Evolutionary conservation across 2,113 vertebrate genomes (phyloP).

Genomic region (Mystacornis crossleyi): DNA sequence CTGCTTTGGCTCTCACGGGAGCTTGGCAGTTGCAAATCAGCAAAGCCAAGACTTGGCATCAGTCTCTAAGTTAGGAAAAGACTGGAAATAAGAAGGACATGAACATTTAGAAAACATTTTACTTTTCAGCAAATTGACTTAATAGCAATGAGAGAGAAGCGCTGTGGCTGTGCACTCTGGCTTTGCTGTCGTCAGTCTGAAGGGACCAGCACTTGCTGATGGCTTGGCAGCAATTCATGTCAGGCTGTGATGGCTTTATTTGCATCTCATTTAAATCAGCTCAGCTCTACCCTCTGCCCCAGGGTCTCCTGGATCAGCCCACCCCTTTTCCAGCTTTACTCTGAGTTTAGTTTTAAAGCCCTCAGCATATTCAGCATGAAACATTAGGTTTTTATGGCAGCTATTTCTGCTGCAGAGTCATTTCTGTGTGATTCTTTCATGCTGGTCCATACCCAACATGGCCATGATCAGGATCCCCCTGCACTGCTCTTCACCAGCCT

Average conservation of each 20-base stretch:
- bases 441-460: not conserved
- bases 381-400: rapidly evolving
- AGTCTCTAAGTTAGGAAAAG: not conserved
- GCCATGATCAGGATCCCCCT: not conserved
- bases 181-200: not conserved
- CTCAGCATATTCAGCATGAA: not conserved
- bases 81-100: not conserved
- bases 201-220: not conserved
- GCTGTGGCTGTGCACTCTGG: not conserved
- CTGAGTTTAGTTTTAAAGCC: not conserved
- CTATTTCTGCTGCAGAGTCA: not conserved
- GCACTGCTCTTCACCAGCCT: not conserved
- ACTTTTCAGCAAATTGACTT: not conserved
- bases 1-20: not conserved
- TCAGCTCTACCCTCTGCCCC: not conserved
- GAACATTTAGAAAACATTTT: not conserved
- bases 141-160: not conserved
- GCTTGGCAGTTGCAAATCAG: not conserved
- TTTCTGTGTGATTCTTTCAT: not conserved
- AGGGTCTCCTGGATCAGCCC: not conserved
- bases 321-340: not conserved
- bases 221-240: not conserved
- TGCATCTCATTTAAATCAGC: not conserved
- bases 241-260: not conserved
- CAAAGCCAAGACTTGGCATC: not conserved